Conservation (phyloP, 2,797 vertebrate species). For the Setipinna tenuifilis region DNA sequence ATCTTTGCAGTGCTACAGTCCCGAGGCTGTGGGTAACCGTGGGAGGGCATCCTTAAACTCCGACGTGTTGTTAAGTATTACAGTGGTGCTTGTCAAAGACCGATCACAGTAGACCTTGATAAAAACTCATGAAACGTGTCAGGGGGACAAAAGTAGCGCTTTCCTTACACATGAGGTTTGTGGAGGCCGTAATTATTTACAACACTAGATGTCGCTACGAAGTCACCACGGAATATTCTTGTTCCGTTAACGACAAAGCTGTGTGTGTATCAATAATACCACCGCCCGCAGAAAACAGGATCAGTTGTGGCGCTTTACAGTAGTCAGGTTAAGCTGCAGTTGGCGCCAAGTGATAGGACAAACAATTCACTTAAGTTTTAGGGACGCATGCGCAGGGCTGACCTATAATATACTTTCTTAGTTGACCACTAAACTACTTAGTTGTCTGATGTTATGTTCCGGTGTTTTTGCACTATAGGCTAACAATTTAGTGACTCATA, state of each 20-base stretch:
- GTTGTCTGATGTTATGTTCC: neutral
- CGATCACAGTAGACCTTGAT: neutral
- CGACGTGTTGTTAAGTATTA: neutral
- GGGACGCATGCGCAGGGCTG: neutral
- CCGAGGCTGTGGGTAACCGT: neutral
- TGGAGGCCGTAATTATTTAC: neutral
- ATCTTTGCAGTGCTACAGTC: neutral
- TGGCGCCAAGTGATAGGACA: neutral
- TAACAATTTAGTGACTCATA: neutral
- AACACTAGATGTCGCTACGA: conserved; percentile 5
- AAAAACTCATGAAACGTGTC: neutral
- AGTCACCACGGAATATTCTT: neutral
- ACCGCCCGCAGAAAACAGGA: neutral
- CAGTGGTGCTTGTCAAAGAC: neutral
- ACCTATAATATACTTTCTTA: neutral
- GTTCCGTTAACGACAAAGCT: neutral
- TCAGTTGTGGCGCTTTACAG: neutral
- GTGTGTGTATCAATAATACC: neutral
- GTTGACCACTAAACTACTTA: neutral
- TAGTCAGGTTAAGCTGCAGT: neutral
- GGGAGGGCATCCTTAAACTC: neutral
- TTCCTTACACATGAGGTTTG: neutral
- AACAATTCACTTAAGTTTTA: neutral
- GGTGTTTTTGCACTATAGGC: neutral
- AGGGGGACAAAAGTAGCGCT: neutral